Conservation (phyloP, 2,888 invertebrate genomes). For the Anodontia alba region DNA sequence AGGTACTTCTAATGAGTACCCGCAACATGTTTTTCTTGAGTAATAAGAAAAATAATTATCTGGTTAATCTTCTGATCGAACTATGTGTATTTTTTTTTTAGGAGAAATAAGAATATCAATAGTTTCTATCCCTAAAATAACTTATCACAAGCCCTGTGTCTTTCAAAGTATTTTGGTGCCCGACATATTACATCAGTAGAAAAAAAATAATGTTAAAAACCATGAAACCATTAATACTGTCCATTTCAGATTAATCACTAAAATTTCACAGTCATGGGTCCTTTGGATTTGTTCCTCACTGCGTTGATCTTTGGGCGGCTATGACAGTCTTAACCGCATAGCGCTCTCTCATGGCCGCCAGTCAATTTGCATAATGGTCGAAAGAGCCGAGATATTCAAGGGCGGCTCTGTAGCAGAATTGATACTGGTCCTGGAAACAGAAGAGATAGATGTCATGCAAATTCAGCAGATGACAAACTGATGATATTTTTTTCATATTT, state of each 20-base stretch:
- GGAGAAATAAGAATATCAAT: too few relatives aligned
- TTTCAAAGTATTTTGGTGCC: too few relatives aligned
- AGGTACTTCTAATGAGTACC: too few relatives aligned
- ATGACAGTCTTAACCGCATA: slow-evolving; percentile 32
- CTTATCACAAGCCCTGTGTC: too few relatives aligned
- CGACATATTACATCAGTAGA: too few relatives aligned
- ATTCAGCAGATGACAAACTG: too few relatives aligned
- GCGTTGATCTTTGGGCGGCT: background rate
- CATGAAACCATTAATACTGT: slow-evolving; percentile 7
- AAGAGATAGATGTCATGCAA: background rate
- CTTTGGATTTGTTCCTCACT: background rate
- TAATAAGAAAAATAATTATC: too few relatives aligned
- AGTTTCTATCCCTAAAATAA: too few relatives aligned
- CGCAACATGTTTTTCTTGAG: too few relatives aligned
- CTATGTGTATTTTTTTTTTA: too few relatives aligned
- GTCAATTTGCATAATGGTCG: slow-evolving; percentile 89
- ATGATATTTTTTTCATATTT: too few relatives aligned
- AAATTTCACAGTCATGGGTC: background rate
- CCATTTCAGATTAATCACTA: background rate
- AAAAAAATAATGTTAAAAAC: background rate
- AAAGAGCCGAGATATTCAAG: slow-evolving; percentile 99
- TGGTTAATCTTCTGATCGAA: too few relatives aligned
- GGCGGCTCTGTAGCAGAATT: slow-evolving; percentile 99
- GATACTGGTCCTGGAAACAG: slow-evolving; percentile 93
- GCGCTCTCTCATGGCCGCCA: slow-evolving; percentile 55